Base-by-base conservation (phyloP, 2,113 vertebrate genomes). In the Ictalurus punctatus region DNA sequence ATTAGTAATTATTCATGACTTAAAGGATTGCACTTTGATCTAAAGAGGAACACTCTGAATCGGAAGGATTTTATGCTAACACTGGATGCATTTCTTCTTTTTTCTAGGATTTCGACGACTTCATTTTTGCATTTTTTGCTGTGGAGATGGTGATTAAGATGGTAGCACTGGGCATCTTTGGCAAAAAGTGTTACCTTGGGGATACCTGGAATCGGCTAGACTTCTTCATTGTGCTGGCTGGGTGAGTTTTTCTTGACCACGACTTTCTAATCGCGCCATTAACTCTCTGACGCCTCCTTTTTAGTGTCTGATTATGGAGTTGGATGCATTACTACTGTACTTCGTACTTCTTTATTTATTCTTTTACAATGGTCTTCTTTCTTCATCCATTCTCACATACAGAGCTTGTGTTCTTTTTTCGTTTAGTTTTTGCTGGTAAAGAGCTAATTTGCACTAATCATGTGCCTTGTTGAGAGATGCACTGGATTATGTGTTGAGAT, bases 141-240 rank as follows among this genome's bases (percentile, higher is more conserved):
- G 96, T 99, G 94, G 98, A 99, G 96, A 99, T 99, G 98, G 97
- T 99, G 6, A 95, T 99, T 91, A 99, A 99, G 94, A 99, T 99
- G 98, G 96, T 99, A 0, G 98, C 98, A 0, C 94, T 99, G 94
- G 98, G 98, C 87, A 99, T 99, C 93, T 99, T 99, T 83, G 98
- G 98, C 87, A 98, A 98, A 95, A 98, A 98, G 90, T 99, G 98
- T 94, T 99, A 99, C 94, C 96, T 99, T 90, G 98, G 98, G 93
- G 98, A 99, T 93, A 99, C 98, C 0, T 99, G 98, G 98, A 99
- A 99, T 94, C 96, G 98, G 86, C 95, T 99, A 92, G 98, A 99
- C 94, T 99, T 99, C 94, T 99, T 99, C 95, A 99, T 99, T 0
- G 98, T 99, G 74, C 92, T 99, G 1, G 98, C 98, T 0, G 98